Percentiles rank a stretch among this genome's conserved stretches.
Evolutionary conservation across 2,113 vertebrate species (phyloP).

Genomic region (Phylloscopus trochilus): DNA sequence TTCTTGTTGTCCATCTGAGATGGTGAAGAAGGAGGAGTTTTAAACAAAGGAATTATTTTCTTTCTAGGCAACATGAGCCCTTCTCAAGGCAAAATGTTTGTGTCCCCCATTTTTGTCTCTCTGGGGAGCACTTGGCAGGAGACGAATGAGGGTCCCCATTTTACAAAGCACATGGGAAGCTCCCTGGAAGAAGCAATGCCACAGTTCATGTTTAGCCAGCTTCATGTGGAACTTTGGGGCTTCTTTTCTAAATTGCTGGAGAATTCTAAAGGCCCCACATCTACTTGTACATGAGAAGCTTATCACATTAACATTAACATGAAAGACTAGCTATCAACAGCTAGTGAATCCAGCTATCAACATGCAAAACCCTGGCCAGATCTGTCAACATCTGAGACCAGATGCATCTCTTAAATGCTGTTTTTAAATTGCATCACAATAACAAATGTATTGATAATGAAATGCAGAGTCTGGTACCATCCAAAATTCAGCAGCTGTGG

Average conservation of each 20-base stretch:
- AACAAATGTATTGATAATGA: constrained; percentile 18
- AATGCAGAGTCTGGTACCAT: neutral
- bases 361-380: neutral
- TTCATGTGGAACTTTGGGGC: neutral
- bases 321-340: neutral
- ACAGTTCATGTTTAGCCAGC: neutral
- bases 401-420: neutral
- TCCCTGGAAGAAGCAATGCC: neutral
- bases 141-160: neutral
- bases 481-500: constrained; percentile 7
- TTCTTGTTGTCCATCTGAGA: neutral
- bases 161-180: neutral
- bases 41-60: neutral
- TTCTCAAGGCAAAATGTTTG: neutral
- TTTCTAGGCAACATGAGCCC: neutral
- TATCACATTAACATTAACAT: neutral
- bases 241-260: neutral
- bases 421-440: neutral
- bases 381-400: neutral
- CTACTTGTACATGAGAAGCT: neutral
- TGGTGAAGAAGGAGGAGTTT: neutral
- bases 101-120: neutral
- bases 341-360: neutral
- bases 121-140: neutral
- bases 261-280: neutral